Conservation (phyloP, 2,113 vertebrate species). For the Trematocara nigrifrons region DNA sequence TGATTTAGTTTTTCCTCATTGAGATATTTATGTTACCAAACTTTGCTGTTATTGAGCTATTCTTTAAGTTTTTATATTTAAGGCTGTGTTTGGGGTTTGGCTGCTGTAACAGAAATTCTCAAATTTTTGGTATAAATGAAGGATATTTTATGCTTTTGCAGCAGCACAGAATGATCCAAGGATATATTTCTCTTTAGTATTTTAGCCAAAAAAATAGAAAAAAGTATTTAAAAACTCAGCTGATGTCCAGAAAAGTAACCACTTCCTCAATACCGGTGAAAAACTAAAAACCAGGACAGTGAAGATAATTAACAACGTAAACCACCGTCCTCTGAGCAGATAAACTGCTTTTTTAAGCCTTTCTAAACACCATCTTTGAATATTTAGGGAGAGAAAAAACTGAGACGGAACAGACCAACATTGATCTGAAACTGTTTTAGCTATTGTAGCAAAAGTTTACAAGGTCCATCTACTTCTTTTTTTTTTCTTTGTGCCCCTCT, state of each 20-base stretch:
- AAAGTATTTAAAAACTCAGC: background rate
- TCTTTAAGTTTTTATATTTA: background rate
- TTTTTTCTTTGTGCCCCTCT: background rate
- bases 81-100: background rate
- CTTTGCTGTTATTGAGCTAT: background rate
- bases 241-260: background rate
- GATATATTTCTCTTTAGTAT: background rate
- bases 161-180: background rate
- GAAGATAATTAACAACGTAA: background rate
- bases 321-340: background rate
- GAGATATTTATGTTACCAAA: background rate
- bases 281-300: background rate
- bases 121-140: background rate
- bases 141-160: background rate
- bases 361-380: background rate
- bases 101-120: background rate
- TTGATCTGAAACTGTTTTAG: rapidly evolving
- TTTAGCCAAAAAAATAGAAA: background rate
- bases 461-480: background rate
- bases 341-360: background rate
- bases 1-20: background rate
- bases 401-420: background rate
- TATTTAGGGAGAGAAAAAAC: background rate
- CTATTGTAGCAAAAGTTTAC: background rate
- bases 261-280: background rate